Evolutionary conservation across 2,888 invertebrate genomes (phyloP).

Genomic region (Oscheius sp.): DNA sequence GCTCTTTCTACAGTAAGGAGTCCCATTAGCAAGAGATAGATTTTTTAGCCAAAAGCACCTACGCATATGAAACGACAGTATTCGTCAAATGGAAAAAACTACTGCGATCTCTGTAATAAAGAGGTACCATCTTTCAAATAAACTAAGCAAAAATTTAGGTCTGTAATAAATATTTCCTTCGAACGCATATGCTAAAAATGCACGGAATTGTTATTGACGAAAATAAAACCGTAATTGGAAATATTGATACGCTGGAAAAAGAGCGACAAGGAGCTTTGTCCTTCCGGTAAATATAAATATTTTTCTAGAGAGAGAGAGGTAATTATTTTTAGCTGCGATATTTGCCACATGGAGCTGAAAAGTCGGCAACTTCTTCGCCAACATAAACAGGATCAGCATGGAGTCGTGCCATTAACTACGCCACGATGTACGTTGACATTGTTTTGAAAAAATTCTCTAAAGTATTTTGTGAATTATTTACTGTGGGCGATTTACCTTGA

Average conservation of each 20-base stretch:
- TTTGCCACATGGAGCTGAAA: conserved; percentile 96
- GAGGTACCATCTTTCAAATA: conserved; percentile 40
- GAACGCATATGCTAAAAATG: conserved; percentile 86
- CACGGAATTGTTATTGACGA: conserved; percentile 75
- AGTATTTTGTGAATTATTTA: too few species aligned
- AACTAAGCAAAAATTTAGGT: conserved; percentile 75
- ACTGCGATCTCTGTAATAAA: conserved; percentile 71
- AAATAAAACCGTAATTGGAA: conserved; percentile 70
- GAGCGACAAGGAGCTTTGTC: conserved; percentile 62
- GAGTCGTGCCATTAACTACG: conserved; percentile 75
- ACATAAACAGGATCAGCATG: conserved; percentile 97
- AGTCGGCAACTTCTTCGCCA: conserved; percentile 96
- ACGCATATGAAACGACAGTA: conserved; percentile 61
- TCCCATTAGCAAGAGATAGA: background rate
- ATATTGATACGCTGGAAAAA: conserved; percentile 69
- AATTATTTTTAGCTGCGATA: conserved; percentile 82
- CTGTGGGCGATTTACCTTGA: too few species aligned
- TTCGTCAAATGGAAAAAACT: conserved; percentile 68
- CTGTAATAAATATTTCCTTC: conserved; percentile 99
- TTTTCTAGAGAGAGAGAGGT: background rate
- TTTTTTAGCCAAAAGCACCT: conserved; percentile 12
- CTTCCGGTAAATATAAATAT: conserved; percentile 51
- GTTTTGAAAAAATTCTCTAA: background rate
- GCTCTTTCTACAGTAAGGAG: too few species aligned
- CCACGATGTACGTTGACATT: conserved; percentile 15